Evolutionary conservation across 2,888 invertebrate species (phyloP).

Genomic region (Hydroisotoma schaefferi): DNA sequence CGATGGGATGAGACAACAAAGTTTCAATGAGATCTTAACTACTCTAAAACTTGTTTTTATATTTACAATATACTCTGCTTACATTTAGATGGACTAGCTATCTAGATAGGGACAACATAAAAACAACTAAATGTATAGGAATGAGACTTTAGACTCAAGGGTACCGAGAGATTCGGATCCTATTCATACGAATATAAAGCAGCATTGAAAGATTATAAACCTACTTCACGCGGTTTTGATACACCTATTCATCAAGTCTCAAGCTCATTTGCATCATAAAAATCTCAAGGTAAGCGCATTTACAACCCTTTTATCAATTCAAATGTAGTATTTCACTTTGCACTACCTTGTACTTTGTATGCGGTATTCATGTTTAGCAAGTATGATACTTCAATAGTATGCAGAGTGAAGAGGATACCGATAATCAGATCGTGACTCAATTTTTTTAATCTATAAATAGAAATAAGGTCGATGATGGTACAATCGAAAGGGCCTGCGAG

Average conservation of each 20-base stretch:
- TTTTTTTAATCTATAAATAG: too few species aligned
- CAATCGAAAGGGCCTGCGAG: too few species aligned
- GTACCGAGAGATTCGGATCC: neutral
- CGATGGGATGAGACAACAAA: neutral
- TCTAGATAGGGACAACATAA: too few species aligned
- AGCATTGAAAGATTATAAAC: constrained; percentile 6
- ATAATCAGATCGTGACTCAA: too few species aligned
- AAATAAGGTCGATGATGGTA: too few species aligned
- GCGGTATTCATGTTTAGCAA: too few species aligned
- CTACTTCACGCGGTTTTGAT: constrained; percentile 42
- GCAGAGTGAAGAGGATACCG: too few species aligned
- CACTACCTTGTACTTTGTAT: neutral
- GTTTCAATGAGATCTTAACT: neutral
- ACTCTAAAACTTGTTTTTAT: constrained; percentile 15
- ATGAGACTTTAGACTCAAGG: too few species aligned
- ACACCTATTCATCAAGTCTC: constrained; percentile 40
- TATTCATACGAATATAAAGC: neutral
- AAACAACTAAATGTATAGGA: too few species aligned
- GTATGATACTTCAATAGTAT: too few species aligned
- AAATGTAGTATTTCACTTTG: neutral
- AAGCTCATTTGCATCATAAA: constrained; percentile 40
- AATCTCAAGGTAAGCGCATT: constrained; percentile 3
- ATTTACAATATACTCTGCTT: constrained; percentile 12
- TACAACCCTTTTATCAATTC: neutral
- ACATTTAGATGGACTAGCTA: too few species aligned